These are phyloP conservation scores for Branchellion lobata DNA, from an alignment of 2,888 invertebrate genomes.

Conservation along the genomic window DNA sequence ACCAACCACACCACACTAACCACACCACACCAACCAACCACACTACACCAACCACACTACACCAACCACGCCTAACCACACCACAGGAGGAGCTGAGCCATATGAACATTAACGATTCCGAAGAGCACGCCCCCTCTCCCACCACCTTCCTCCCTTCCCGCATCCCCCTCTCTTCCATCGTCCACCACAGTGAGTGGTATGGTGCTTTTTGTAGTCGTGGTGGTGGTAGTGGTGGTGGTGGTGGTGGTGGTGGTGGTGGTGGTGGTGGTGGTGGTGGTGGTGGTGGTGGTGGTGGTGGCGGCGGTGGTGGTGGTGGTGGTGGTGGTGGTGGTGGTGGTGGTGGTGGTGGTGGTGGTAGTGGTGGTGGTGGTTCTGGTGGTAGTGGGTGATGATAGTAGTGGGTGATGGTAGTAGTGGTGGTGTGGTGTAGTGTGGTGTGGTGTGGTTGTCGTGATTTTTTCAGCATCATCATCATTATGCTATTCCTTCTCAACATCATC, in stretches of 20 bases:
- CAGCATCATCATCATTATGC: too few species aligned
- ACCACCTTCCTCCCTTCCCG: constrained; percentile 52
- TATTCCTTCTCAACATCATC: too few species aligned
- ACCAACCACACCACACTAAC: not conserved
- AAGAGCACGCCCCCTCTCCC: constrained; percentile 40
- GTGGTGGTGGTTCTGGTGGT: too few species aligned
- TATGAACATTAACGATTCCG: constrained; percentile 44
- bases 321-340: not conserved
- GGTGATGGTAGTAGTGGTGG: too few species aligned
- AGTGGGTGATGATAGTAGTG: too few species aligned
- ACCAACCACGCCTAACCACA: not conserved
- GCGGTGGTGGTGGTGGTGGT: not conserved
- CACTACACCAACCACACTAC: too few species aligned
- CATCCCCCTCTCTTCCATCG: constrained; percentile 53
- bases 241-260: not conserved
- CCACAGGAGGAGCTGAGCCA: constrained; percentile 51
- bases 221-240: not conserved
- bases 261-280: too few species aligned
- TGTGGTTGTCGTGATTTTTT: too few species aligned
- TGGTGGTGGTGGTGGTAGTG: not conserved
- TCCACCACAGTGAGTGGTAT: not conserved
- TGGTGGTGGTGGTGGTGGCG: too few species aligned
- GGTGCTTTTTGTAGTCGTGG: not conserved
- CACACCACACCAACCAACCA: constrained; percentile 7
- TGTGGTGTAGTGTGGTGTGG: too few species aligned